phyloP scores from a whole-genome alignment of 2,888 invertebrate genomes.

The Scaptomyza parva region DNA sequence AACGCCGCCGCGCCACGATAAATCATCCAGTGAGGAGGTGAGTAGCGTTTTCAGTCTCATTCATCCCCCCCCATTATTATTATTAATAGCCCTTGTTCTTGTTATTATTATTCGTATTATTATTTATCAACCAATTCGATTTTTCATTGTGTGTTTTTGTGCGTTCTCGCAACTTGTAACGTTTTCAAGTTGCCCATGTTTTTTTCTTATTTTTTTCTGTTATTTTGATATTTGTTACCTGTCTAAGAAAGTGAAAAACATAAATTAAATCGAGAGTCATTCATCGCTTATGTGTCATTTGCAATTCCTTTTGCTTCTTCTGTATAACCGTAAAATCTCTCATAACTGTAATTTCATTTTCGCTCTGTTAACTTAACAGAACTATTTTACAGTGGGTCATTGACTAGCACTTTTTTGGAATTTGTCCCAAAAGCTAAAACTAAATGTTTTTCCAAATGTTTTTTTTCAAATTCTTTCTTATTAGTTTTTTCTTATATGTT shows the following conservation, averaged over 20 bases:
- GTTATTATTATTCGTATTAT: conserved; percentile 35
- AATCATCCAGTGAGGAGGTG: conserved; percentile 98
- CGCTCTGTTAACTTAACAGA: conserved; percentile 29
- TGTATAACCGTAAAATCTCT: conserved; percentile 7
- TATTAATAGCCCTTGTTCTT: too few species aligned
- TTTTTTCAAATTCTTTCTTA: neutral
- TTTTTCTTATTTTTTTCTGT: conserved; percentile 37
- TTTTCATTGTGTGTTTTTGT: conserved; percentile 70
- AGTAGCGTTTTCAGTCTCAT: conserved; percentile 78
- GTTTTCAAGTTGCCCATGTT: conserved; percentile 39
- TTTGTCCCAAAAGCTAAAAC: too few species aligned
- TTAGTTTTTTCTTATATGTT: conserved; percentile 9
- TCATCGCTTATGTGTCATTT: conserved; percentile 30
- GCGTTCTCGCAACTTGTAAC: conserved; percentile 43
- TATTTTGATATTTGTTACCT: conserved; percentile 42
- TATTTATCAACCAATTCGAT: conserved; percentile 47
- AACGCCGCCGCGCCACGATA: conserved; percentile 95
- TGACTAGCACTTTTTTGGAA: neutral
- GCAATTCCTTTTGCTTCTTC: conserved; percentile 4
- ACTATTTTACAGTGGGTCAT: conserved; percentile 26
- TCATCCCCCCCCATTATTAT: conserved; percentile 20
- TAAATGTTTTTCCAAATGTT: neutral
- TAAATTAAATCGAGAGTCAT: conserved; percentile 32
- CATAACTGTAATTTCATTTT: conserved; percentile 16
- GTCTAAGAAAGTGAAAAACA: conserved; percentile 29